Base-by-base conservation (phyloP, 2,888 invertebrate genomes). In the Nomada flava region DNA sequence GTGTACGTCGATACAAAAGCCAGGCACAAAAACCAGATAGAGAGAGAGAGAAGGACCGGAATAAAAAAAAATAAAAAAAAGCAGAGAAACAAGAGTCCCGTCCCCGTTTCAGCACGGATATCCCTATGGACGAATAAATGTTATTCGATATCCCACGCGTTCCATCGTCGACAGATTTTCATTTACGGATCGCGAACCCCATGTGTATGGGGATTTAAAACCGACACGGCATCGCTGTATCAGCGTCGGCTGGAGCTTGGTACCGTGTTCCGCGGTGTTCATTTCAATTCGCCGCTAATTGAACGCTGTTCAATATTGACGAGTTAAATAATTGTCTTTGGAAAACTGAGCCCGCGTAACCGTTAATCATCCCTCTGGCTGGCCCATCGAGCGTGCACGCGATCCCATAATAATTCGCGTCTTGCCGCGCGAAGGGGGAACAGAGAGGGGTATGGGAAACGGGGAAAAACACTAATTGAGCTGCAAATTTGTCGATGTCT, bases 281-380 rank as follows among this genome's bases (percentile, higher is more conserved):
- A 88, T 90, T 88, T 89, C 87, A 75, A 90, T 85, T 86, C 70
- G 70, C 64, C 80, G 80, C 87, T 90, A 90, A 91, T 91, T 89
- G 88, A 89, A 89, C 83, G 82, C 82, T 86, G 84, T 80, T 90
- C 87, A 84, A 88, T 87, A 88, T 88, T 83, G 85, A 86, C 87
- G 82, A 86, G 87, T 85, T 86, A 85, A 91, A 89, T 88, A 89
- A 90, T 89, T 88, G 84, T 88, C 88, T 88, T 85, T 87, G 73
- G 81, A 86, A 83, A 88, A 85, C 76, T 80, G 82, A 82, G 70
- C 62, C 79, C 69, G 79, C 79, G 68, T 72, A 76, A 75, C 76
- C 82, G 86, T 87, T 86, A 87, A 86, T 87, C 86, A 85, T 81
- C 79, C 72, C 80, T 73, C 52, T 60, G 44, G 72, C 26, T 50